These are phyloP conservation scores for Drosophila busckii DNA, from an alignment of 1,140 invertebrate species.

Conservation along the genomic window DNA sequence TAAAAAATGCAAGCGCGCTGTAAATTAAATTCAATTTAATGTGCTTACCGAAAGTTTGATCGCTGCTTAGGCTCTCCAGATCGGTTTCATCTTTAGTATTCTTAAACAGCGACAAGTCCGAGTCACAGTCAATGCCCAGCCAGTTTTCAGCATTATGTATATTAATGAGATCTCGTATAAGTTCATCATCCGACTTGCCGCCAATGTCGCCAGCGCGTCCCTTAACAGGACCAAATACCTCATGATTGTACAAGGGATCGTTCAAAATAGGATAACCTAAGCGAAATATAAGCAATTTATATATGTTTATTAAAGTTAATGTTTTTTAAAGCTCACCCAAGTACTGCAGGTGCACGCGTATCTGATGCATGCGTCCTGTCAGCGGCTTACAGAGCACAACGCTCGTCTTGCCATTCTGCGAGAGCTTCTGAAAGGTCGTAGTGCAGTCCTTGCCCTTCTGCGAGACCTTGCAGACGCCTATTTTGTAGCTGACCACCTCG, in stretches of 20 bases:
- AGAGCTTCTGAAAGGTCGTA: slow-evolving; percentile 93
- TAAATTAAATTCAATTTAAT: too few species aligned
- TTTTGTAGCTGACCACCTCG: slow-evolving; percentile 95
- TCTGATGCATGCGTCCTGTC: slow-evolving; percentile 99
- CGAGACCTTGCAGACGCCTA: slow-evolving; percentile 96
- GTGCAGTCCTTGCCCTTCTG: slow-evolving; percentile 94
- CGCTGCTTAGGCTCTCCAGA: slow-evolving; percentile 42
- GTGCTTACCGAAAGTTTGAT: slow-evolving; percentile 62
- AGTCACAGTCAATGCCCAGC: slow-evolving; percentile 93
- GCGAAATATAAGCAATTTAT: neutral
- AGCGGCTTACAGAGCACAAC: slow-evolving; percentile 95
- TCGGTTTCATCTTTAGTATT: slow-evolving; percentile 83
- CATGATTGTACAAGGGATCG: slow-evolving; percentile 97
- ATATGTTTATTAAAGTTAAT: neutral
- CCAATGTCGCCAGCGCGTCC: slow-evolving; percentile 95
- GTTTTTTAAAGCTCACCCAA: slow-evolving; percentile 36
- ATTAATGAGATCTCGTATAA: slow-evolving; percentile 92
- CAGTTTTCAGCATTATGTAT: slow-evolving; percentile 96
- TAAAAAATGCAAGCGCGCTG: too few species aligned
- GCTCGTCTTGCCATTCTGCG: slow-evolving; percentile 92
- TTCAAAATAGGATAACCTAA: slow-evolving; percentile 92
- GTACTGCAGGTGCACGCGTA: slow-evolving; percentile 98
- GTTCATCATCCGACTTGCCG: slow-evolving; percentile 92
- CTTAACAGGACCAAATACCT: slow-evolving; percentile 93
- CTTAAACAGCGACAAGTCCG: slow-evolving; percentile 89